phyloP scores from a whole-genome alignment of 2,113 vertebrate genomes.

The Myiopsitta monachus region DNA sequence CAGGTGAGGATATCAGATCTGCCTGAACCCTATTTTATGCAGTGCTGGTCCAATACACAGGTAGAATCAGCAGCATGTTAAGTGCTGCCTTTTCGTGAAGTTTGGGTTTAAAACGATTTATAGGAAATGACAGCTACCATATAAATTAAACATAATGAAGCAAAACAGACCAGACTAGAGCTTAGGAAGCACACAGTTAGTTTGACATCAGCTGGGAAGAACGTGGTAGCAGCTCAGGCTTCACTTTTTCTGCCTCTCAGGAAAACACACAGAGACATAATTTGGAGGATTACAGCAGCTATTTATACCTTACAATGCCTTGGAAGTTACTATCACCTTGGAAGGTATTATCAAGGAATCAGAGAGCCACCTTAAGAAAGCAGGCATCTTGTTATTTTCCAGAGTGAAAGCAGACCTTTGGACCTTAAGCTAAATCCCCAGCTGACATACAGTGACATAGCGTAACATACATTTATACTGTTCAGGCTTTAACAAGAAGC shows the following conservation, averaged over 20 bases:
- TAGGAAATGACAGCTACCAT: neutral
- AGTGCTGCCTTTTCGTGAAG: neutral
- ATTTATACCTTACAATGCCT: neutral
- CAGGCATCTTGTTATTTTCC: neutral
- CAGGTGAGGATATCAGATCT: neutral
- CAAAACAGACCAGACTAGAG: neutral
- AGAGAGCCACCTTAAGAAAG: neutral
- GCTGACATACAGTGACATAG: fast-evolving
- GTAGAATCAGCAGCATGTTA: neutral
- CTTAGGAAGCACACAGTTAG: neutral
- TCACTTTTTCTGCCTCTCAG: neutral
- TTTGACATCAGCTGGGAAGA: neutral
- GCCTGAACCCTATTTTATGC: neutral
- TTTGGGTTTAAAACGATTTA: neutral
- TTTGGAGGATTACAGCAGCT: neutral
- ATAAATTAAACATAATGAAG: neutral
- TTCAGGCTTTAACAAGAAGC: neutral
- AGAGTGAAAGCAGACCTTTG: neutral
- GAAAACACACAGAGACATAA: neutral
- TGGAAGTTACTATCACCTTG: neutral
- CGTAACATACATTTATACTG: neutral
- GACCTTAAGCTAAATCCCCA: neutral
- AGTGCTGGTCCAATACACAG: neutral
- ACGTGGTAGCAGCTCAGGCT: neutral
- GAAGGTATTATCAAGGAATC: neutral